These are phyloP conservation scores for Macquaria australasica DNA, from an alignment of 2,113 vertebrate species.

Conservation along the genomic window DNA sequence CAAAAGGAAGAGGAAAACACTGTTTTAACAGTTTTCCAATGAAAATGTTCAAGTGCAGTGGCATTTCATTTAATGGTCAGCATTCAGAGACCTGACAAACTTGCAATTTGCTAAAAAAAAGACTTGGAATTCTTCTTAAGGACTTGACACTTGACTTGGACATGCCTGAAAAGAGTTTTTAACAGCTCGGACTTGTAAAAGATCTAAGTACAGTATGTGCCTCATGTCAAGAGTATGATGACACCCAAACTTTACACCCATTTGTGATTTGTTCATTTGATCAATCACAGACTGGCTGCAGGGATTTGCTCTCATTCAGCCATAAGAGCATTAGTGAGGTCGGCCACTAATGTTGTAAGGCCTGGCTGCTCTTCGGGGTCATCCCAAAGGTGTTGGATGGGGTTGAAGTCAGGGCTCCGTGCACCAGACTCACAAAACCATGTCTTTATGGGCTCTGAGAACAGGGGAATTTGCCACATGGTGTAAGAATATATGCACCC, in stretches of 20 bases:
- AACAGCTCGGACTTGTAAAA: background rate
- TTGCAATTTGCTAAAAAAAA: background rate
- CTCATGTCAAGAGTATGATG: background rate
- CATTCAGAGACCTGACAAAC: background rate
- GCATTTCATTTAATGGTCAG: background rate
- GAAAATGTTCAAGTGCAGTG: background rate
- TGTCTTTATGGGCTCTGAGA: background rate
- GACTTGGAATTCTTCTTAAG: background rate
- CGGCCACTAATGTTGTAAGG: background rate
- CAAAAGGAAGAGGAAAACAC: no score
- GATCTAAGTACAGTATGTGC: background rate
- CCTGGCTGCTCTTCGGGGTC: background rate
- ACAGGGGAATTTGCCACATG: background rate
- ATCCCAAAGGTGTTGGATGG: background rate
- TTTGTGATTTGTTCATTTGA: background rate
- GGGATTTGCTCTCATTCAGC: background rate
- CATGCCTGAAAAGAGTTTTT: background rate
- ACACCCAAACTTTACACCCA: background rate
- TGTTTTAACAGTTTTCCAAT: background rate
- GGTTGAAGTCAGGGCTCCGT: background rate
- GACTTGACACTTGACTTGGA: background rate
- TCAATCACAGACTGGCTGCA: background rate
- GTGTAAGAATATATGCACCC: background rate
- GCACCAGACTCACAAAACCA: background rate
- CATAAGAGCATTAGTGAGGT: background rate